phyloP scores from a whole-genome alignment of 2,797 vertebrate species.

The Craterocephalus amniculus region DNA sequence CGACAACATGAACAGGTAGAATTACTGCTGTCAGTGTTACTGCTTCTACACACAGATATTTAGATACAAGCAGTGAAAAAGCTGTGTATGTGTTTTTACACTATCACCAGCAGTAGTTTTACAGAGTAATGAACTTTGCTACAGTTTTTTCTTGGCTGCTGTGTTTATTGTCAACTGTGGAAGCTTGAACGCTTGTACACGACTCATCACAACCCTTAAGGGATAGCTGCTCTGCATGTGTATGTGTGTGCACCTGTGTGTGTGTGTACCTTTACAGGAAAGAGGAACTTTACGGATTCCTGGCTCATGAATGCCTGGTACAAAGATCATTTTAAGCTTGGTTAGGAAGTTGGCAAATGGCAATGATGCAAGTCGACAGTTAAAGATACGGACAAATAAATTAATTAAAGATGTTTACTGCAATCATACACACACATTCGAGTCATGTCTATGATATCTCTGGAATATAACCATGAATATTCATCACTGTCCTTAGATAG shows the following conservation, averaged over 20 bases:
- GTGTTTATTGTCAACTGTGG: conserved; percentile 51
- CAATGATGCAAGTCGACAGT: conserved; percentile 36
- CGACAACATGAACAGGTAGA: conserved; percentile 33
- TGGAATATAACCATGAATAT: conserved; percentile 73
- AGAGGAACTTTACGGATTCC: conserved; percentile 45
- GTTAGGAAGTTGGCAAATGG: conserved; percentile 52
- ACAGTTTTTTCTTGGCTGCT: conserved; percentile 19
- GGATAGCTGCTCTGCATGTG: conserved; percentile 26
- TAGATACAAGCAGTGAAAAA: conserved; percentile 13
- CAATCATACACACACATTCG: neutral
- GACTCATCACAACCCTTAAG: conserved; percentile 50
- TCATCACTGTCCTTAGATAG: conserved; percentile 53
- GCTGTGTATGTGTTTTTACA: neutral
- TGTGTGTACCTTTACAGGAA: conserved; percentile 19
- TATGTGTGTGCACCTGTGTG: conserved; percentile 1
- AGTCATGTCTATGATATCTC: conserved; percentile 1
- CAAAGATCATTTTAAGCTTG: conserved; percentile 73
- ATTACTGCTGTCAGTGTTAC: conserved; percentile 51
- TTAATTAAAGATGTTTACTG: neutral
- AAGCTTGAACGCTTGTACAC: conserved; percentile 51
- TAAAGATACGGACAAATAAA: conserved; percentile 28
- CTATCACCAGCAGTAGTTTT: conserved; percentile 34
- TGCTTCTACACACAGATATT: conserved; percentile 33
- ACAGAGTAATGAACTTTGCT: conserved; percentile 38
- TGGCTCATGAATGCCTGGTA: conserved; percentile 57